A percentile compares a stretch with the other conserved stretches of the same genome.
These are phyloP conservation scores for Passer montanus DNA, from an alignment of 2,113 vertebrate genomes.

Conservation along the genomic window DNA sequence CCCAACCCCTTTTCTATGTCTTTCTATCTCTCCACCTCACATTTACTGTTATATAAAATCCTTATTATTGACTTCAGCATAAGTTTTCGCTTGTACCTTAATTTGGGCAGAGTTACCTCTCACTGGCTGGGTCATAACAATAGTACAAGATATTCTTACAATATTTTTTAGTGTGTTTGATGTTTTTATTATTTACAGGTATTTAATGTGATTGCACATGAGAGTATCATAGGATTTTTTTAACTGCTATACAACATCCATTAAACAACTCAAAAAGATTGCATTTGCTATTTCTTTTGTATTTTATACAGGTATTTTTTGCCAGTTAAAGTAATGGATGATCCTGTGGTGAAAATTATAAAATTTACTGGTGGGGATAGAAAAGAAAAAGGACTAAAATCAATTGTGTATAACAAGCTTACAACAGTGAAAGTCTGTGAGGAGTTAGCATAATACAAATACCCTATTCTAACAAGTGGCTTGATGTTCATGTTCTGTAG, in stretches of 20 bases:
- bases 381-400: neutral
- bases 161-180: neutral
- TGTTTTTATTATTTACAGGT: neutral
- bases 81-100: fast-evolving
- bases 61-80: neutral
- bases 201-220: neutral
- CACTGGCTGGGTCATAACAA: neutral
- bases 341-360: neutral
- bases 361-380: neutral
- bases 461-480: neutral
- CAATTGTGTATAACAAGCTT: neutral
- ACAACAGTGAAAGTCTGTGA: neutral
- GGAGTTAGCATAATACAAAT: neutral
- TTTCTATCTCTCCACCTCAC: neutral
- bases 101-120: fast-evolving
- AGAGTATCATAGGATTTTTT: neutral
- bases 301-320: neutral
- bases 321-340: neutral
- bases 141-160: neutral
- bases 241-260: neutral
- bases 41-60: neutral
- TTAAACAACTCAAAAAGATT: neutral
- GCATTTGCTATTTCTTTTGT: neutral
- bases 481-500: neutral
- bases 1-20: neutral